Evolutionary conservation across 2,113 vertebrate genomes (phyloP), one percentile per base, ranked within the genome.

Genomic region (Emydocephalus ijimae): DNA sequence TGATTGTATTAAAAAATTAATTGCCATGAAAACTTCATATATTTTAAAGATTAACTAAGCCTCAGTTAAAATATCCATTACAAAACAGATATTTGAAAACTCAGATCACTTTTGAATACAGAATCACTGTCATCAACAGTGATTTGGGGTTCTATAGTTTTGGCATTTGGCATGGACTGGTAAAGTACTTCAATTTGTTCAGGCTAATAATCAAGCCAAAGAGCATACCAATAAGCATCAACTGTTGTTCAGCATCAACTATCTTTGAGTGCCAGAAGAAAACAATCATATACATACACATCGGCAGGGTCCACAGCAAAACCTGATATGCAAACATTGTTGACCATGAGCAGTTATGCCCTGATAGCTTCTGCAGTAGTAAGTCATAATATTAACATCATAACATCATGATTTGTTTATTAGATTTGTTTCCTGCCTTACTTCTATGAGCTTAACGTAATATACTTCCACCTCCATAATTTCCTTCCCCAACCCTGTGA

Each of bases 1-100:
- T 91, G 50, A 64, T 92, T 95, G 74, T 92, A 93, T 91, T 95
- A 94, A 94, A 69, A 96, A 96, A 96, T 94, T 92, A 96, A 96
- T 96, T 94, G 93, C 93, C 89, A 92, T 39, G 85, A 95, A 96
- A 96, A 90, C 91, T 64, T 93, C 74, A 92, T 87, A 91, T 81
- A 54, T 91, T 95, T 90, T 81, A 34, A 91, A 9, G 48, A 93
- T 94, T 94, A 93, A 90, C 89, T 26, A 89, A 48, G 26, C 89
- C 92, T 85, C 64, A 55, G 90, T 12, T 89, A 95, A 61, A 61
- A 91, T 4, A 20, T 93, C 61, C 39, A 55, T 45, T 87, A 89
- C 8, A 93, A 95, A 95, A 94, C 15, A 95, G 91, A 92, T 8
- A 0, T 90, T 91, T 64, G 39, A 56, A 93, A 94, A 93, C 48